Base-by-base conservation (phyloP, 2,113 vertebrate species). In the Corythaixoides concolor region DNA sequence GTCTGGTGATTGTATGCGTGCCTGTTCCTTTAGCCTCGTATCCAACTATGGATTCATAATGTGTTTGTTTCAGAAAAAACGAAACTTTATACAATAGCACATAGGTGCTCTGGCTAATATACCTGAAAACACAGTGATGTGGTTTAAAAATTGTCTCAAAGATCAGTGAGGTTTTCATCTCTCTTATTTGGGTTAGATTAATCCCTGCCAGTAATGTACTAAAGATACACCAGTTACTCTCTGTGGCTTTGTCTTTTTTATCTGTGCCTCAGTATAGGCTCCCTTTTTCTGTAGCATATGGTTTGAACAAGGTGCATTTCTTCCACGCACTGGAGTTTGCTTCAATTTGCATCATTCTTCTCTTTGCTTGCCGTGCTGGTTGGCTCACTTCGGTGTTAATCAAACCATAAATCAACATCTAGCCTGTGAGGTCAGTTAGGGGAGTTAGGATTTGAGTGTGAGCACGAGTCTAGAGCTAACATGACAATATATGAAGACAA, bases 331-430 rank as follows among this genome's bases (percentile, higher is more conserved):
- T 52, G 60, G 59, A 53, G 69, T 91, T 87, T 74, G 2, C 59
- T 69, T 52, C 55, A 64, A 26, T 81, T 89, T 68, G 6, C 33
- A 2, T 77, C 45, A 21, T 37, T 16, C 28, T 52, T 62, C 70
- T 67, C 66, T 75, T 63, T 37, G 22, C 30, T 41, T 62, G 24
- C 50, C 81, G 59, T 1, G 1, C 10, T 41, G 8, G 18, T 24
- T 88, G 39, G 32, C 56, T 93, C 58, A n/a, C 55, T 32, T 45
- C 2, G 1, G 19, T 49, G 35, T 26, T 89, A 84, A 8, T 30
- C 56, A 43, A 68, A 76, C 18, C 0, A 0, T 60, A 79, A 76
- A 88, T 82, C 70, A 60, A 3, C 0, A 0, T 22, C 8, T 32
- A 18, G 82, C 43, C 74, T 49, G 22, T 43, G 77, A 63, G 74